A percentile compares a stretch with the other conserved stretches of the same genome.
Conservation (phyloP, 2,888 invertebrate genomes). For the Lottia scabra region DNA sequence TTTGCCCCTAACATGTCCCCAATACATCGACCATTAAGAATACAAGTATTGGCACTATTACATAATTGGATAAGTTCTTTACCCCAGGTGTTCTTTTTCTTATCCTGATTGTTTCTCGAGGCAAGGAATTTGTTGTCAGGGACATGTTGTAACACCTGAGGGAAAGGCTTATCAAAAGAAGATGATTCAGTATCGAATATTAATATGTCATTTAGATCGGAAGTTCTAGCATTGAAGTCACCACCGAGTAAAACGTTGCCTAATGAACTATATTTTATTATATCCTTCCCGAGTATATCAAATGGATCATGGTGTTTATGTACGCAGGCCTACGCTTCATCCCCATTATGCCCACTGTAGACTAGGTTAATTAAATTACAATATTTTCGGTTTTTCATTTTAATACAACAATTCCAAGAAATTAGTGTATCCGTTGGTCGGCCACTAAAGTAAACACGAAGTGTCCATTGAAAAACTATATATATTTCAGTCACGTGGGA, state of each 20-base stretch:
- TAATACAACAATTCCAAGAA: too few relatives aligned
- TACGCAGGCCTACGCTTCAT: too few relatives aligned
- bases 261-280: neutral
- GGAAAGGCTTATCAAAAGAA: neutral
- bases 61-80: conserved; percentile 17
- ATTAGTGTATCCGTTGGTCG: too few relatives aligned
- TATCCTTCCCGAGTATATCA: conserved; percentile 8
- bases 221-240: conserved; percentile 13
- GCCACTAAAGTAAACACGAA: too few relatives aligned
- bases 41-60: conserved; percentile 10
- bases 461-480: too few relatives aligned
- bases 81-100: conserved; percentile 13
- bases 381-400: too few relatives aligned
- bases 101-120: conserved; percentile 5
- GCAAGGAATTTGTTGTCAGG: neutral
- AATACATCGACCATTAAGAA: conserved; percentile 23
- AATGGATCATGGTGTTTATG: conserved; percentile 4
- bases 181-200: neutral
- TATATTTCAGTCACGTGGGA: too few relatives aligned
- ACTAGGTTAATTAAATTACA: too few relatives aligned
- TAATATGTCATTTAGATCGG: neutral
- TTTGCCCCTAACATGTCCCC: conserved; percentile 13
- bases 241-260: conserved; percentile 12
- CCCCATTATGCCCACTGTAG: too few relatives aligned
- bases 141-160: neutral